phyloP scores from a whole-genome alignment of 2,797 vertebrate species.

The Sebastes nivosus region DNA sequence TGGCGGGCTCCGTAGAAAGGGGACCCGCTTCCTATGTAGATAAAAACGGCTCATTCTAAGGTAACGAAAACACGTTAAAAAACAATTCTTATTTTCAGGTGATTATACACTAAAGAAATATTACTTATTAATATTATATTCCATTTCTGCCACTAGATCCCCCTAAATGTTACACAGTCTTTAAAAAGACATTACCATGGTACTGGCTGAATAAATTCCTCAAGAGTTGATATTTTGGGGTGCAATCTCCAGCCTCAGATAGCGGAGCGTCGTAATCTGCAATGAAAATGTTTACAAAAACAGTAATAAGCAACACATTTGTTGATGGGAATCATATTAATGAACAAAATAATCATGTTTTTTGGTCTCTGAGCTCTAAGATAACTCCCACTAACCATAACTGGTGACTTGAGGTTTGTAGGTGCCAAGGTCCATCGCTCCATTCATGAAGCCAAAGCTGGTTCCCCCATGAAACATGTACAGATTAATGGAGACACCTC shows the following conservation, averaged over 20 bases:
- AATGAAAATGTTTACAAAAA: conserved; percentile 22
- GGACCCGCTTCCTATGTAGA: no score
- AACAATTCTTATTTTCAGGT: no score
- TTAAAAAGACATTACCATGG: conserved; percentile 77
- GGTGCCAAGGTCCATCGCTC: conserved; percentile 85
- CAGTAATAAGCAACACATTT: background rate
- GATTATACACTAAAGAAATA: no score
- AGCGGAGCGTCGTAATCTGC: conserved; percentile 93
- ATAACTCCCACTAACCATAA: conserved; percentile 83
- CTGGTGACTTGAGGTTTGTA: conserved; percentile 92
- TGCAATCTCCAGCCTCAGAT: conserved; percentile 92
- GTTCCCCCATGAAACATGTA: conserved; percentile 98
- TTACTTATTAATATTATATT: no score
- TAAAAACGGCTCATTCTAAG: no score
- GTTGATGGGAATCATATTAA: background rate
- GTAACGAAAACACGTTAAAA: no score
- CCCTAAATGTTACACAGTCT: background rate
- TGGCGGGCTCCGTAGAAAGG: no score
- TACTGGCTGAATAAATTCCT: conserved; percentile 85
- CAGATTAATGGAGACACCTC: conserved; percentile 90
- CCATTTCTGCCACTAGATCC: no score
- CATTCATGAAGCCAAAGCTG: conserved; percentile 94
- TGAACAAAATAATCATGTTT: background rate
- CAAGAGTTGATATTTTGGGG: conserved; percentile 88
- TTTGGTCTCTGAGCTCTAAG: background rate